Conservation (phyloP, 2,888 invertebrate species). For the Scaptomyza polygonia region DNA sequence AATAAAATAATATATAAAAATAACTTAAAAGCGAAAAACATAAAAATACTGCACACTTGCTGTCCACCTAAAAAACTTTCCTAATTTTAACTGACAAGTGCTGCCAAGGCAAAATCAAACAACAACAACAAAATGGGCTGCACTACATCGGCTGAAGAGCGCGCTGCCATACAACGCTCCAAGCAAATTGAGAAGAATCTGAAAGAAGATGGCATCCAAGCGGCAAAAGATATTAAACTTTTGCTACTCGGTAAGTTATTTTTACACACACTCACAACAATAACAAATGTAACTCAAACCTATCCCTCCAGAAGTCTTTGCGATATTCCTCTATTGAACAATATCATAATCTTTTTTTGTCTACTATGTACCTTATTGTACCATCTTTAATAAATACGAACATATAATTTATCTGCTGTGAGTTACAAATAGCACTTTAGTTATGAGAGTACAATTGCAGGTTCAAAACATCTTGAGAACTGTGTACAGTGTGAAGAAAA, state of each 20-base stretch:
- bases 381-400: too few relatives aligned
- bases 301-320: conserved; percentile 13
- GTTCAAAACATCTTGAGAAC: too few relatives aligned
- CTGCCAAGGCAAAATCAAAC: conserved; percentile 44
- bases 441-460: too few relatives aligned
- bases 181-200: conserved; percentile 98
- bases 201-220: conserved; percentile 99
- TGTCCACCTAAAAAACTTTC: conserved; percentile 26
- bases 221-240: conserved; percentile 99
- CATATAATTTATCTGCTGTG: too few relatives aligned
- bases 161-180: conserved; percentile 98
- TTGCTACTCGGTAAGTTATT: conserved; percentile 94
- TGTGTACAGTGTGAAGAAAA: too few relatives aligned
- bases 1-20: conserved; percentile 19
- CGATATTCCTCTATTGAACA: neutral
- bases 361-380: too few relatives aligned
- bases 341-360: conserved; percentile 6
- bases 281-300: conserved; percentile 12
- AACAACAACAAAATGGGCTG: conserved; percentile 93
- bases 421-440: too few relatives aligned
- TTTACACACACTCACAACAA: conserved; percentile 14
- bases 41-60: conserved; percentile 24
- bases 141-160: conserved; percentile 99
- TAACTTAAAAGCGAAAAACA: conserved; percentile 12
- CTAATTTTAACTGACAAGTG: conserved; percentile 44